Evolutionary conservation across 2,113 vertebrate species (phyloP).

Genomic region (Neolamprologus devosi): DNA sequence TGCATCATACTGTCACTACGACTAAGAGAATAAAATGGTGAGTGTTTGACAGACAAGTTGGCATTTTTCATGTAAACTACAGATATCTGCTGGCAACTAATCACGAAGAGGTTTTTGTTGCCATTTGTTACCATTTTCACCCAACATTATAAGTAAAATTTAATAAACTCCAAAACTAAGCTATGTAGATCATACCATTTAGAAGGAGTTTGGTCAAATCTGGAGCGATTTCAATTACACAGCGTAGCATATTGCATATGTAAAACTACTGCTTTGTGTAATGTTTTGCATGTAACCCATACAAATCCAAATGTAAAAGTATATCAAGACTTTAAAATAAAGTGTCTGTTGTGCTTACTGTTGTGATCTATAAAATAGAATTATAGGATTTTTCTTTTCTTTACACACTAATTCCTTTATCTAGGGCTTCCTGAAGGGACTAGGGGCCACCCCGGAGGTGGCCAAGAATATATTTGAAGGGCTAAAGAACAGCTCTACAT

Average conservation of each 20-base stretch:
- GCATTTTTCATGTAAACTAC: neutral
- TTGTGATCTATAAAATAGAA: neutral
- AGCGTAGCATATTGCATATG: neutral
- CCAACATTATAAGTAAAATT: neutral
- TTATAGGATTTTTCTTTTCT: neutral
- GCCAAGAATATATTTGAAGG: constrained; percentile 46
- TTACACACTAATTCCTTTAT: neutral
- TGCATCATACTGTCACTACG: neutral
- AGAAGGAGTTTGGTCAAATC: neutral
- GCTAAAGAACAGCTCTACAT: constrained; percentile 31
- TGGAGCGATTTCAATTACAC: neutral
- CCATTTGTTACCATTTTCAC: neutral
- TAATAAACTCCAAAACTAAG: neutral
- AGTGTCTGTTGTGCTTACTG: neutral
- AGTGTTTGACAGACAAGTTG: neutral
- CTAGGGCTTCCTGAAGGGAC: constrained; percentile 55
- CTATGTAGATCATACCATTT: neutral
- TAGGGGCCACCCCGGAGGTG: constrained; percentile 25
- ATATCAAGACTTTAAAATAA: neutral
- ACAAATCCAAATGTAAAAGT: neutral
- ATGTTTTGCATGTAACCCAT: neutral
- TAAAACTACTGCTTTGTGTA: neutral
- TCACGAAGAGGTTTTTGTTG: neutral
- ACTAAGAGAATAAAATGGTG: neutral
- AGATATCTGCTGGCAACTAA: neutral